phyloP scores from a whole-genome alignment of 2,888 invertebrate genomes.

The Argyresthia goedartella region DNA sequence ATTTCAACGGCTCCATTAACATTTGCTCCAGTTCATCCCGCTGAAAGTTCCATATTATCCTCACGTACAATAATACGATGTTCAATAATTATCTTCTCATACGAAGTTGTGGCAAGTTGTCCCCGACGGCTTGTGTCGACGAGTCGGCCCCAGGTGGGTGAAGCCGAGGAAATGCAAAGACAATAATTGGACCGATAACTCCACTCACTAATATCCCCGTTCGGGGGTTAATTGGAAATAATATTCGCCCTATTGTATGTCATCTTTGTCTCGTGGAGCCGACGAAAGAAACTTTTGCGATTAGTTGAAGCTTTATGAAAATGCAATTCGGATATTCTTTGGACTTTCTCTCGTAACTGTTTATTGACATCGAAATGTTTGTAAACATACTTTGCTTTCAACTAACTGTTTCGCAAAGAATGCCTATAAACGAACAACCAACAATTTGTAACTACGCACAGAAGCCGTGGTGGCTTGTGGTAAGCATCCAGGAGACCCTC shows the following conservation, averaged over 20 bases:
- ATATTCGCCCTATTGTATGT: slow-evolving; percentile 3
- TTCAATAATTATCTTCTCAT: slow-evolving; percentile 9
- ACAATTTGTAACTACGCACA: slow-evolving; percentile 4
- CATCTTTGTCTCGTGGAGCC: neutral
- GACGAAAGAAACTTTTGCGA: too few species aligned
- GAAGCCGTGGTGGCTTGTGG: slow-evolving; percentile 1
- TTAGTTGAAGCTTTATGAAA: too few species aligned
- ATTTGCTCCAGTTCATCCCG: slow-evolving; percentile 1
- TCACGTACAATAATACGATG: slow-evolving; percentile 7
- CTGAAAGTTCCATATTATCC: neutral
- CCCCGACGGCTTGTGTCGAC: slow-evolving; percentile 7
- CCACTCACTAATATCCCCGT: slow-evolving; percentile 5
- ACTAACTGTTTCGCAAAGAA: neutral
- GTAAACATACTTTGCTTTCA: too few species aligned
- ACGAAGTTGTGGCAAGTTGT: slow-evolving; percentile 3
- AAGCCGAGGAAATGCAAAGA: slow-evolving; percentile 7
- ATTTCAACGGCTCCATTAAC: slow-evolving; percentile 1
- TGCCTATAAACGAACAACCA: neutral
- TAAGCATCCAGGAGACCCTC: slow-evolving; percentile 2
- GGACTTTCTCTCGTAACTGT: too few species aligned
- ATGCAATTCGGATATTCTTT: too few species aligned
- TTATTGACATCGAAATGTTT: too few species aligned
- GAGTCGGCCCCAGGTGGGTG: slow-evolving; percentile 8
- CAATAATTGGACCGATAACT: slow-evolving; percentile 10
- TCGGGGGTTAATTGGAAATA: slow-evolving; percentile 2